A percentile compares a stretch with the other conserved stretches of the same genome.
phyloP scores from a whole-genome alignment of 1,140 invertebrate species.

The Eubasilissa regina region DNA sequence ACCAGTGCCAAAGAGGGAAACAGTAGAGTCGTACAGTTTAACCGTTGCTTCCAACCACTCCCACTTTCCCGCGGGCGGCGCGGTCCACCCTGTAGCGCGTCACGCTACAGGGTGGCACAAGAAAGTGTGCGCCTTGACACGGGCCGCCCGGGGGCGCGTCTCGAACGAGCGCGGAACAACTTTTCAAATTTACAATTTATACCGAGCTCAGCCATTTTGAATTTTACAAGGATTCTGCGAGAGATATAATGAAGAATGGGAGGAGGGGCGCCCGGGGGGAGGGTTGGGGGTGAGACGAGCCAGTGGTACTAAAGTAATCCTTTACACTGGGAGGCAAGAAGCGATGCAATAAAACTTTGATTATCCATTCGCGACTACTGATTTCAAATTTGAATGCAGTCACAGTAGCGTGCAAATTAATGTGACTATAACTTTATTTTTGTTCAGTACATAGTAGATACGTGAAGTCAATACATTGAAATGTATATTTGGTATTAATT shows the following conservation, averaged over 20 bases:
- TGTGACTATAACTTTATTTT: not conserved
- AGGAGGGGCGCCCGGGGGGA: slow-evolving; percentile 8
- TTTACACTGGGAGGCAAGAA: too few relatives aligned
- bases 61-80: too few relatives aligned
- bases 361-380: too few relatives aligned
- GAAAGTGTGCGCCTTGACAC: not conserved
- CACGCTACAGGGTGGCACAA: not conserved
- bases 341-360: too few relatives aligned
- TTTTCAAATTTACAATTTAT: slow-evolving; percentile 61
- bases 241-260: slow-evolving; percentile 59
- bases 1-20: too few relatives aligned
- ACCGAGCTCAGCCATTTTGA: slow-evolving; percentile 59
- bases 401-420: too few relatives aligned
- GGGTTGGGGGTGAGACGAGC: slow-evolving; percentile 45
- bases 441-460: too few relatives aligned
- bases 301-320: slow-evolving; percentile 39
- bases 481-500: too few relatives aligned
- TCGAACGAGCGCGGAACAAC: slow-evolving; percentile 48
- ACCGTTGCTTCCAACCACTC: too few relatives aligned
- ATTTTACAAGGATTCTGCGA: slow-evolving; percentile 59
- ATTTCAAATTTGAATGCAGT: too few relatives aligned
- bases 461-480: too few relatives aligned
- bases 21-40: too few relatives aligned
- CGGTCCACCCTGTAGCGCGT: not conserved
- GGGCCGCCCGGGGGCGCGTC: slow-evolving; percentile 15